Evolutionary conservation across 2,888 invertebrate species (phyloP).

Genomic region (Platycheirus rosarum): DNA sequence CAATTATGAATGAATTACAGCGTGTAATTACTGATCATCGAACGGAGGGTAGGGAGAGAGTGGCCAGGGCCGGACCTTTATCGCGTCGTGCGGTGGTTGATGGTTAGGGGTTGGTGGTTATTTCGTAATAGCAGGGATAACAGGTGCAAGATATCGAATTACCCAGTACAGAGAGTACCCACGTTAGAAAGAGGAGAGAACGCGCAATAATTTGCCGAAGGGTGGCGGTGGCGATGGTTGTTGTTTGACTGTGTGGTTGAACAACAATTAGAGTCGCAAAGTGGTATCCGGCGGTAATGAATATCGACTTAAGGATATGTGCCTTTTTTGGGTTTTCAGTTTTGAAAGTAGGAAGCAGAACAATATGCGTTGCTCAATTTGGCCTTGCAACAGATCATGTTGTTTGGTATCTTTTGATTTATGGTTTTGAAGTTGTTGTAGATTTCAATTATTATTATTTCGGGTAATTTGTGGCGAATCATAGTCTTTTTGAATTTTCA

Average conservation of each 20-base stretch:
- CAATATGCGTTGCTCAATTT: slow-evolving; percentile 46
- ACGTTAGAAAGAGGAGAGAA: too few species aligned
- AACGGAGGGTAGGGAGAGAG: not conserved
- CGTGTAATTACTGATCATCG: slow-evolving; percentile 68
- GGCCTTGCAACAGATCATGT: slow-evolving; percentile 65
- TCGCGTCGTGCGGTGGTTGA: slow-evolving; percentile 58
- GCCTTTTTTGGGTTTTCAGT: not conserved
- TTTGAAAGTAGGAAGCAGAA: slow-evolving; percentile 20
- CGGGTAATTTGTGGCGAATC: not conserved
- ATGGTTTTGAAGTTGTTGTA: too few species aligned
- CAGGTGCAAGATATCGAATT: slow-evolving; percentile 73
- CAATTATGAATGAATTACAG: slow-evolving; percentile 74
- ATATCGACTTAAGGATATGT: slow-evolving; percentile 30
- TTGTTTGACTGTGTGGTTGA: slow-evolving; percentile 71
- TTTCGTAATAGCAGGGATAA: slow-evolving; percentile 73
- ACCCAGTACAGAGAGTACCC: slow-evolving; percentile 34
- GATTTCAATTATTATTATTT: not conserved
- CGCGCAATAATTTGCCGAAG: slow-evolving; percentile 67
- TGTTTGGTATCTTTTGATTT: slow-evolving; percentile 19
- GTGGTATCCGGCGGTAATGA: slow-evolving; percentile 72
- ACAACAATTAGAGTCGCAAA: slow-evolving; percentile 74
- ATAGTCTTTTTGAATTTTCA: not conserved
- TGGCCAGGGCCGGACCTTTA: not conserved
- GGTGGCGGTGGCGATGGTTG: slow-evolving; percentile 42
- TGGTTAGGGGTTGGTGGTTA: slow-evolving; percentile 68